phyloP scores from a whole-genome alignment of 2,797 vertebrate species.

The Staurois parvus region DNA sequence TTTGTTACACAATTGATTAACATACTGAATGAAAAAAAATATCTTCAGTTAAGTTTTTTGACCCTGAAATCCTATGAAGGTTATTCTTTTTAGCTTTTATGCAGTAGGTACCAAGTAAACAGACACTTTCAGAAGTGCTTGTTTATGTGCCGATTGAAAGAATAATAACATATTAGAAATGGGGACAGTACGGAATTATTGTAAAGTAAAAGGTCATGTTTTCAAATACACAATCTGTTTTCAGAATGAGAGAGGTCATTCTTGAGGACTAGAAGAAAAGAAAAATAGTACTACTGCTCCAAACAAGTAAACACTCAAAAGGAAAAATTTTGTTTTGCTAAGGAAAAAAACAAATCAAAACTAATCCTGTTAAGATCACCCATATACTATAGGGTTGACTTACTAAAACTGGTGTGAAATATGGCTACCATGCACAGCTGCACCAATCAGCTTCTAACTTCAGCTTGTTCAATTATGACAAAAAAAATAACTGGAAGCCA shows the following conservation, averaged over 20 bases:
- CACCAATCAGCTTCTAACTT: too few species aligned
- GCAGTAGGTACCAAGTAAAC: background rate
- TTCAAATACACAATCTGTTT: background rate
- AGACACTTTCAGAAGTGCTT: background rate
- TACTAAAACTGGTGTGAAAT: too few species aligned
- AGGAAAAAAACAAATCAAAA: too few species aligned
- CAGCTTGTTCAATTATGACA: too few species aligned
- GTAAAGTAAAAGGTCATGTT: background rate
- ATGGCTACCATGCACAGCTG: too few species aligned
- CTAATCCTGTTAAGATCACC: too few species aligned
- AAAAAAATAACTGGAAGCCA: too few species aligned
- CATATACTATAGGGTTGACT: too few species aligned
- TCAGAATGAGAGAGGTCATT: background rate
- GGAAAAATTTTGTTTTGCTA: too few species aligned
- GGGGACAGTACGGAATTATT: background rate
- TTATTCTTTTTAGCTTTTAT: background rate
- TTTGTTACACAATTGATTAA: background rate
- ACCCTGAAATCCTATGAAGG: background rate
- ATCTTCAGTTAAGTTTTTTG: background rate
- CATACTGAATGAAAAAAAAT: background rate
- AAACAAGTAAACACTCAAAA: background rate
- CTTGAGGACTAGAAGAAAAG: background rate
- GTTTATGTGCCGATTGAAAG: background rate
- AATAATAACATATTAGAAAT: background rate
- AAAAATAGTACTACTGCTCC: background rate